Evolutionary conservation across 2,888 invertebrate genomes (phyloP).

Genomic region (Heteromyza rotundicornis): DNA sequence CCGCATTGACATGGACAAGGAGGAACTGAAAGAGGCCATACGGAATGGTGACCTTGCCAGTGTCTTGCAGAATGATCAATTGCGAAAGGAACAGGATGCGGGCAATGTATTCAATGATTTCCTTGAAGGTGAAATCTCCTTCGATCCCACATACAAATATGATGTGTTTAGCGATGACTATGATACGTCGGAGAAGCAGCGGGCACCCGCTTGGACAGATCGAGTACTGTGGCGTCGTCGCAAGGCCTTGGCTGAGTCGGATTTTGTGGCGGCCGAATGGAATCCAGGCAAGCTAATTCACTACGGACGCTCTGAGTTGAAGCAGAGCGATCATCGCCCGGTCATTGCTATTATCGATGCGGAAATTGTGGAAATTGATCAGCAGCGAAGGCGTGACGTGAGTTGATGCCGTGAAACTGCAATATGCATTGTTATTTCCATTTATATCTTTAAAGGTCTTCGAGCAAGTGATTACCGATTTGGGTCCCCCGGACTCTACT

Average conservation of each 20-base stretch:
- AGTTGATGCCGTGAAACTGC: not conserved
- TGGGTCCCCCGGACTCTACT: constrained; percentile 95
- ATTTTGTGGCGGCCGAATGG: constrained; percentile 68
- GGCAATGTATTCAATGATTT: constrained; percentile 92
- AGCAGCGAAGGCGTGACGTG: constrained; percentile 70
- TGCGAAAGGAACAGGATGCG: constrained; percentile 78
- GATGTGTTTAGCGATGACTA: constrained; percentile 98
- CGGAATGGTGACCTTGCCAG: constrained; percentile 69
- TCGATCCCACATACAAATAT: constrained; percentile 98
- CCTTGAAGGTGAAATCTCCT: constrained; percentile 87
- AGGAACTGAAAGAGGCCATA: constrained; percentile 87
- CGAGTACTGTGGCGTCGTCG: constrained; percentile 91
- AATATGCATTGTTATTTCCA: not conserved
- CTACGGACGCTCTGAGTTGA: constrained; percentile 90
- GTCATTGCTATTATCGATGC: constrained; percentile 91
- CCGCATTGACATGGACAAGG: constrained; percentile 93
- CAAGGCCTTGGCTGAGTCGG: constrained; percentile 75
- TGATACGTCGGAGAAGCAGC: constrained; percentile 97
- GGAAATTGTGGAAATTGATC: constrained; percentile 82
- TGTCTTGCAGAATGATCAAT: constrained; percentile 86
- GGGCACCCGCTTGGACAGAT: constrained; percentile 99
- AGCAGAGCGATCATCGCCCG: constrained; percentile 97
- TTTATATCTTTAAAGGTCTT: constrained; percentile 68
- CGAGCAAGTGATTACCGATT: constrained; percentile 80
- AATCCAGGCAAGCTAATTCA: constrained; percentile 81